phyloP scores from a whole-genome alignment of 2,888 invertebrate genomes.

The Trichacis sp. region DNA sequence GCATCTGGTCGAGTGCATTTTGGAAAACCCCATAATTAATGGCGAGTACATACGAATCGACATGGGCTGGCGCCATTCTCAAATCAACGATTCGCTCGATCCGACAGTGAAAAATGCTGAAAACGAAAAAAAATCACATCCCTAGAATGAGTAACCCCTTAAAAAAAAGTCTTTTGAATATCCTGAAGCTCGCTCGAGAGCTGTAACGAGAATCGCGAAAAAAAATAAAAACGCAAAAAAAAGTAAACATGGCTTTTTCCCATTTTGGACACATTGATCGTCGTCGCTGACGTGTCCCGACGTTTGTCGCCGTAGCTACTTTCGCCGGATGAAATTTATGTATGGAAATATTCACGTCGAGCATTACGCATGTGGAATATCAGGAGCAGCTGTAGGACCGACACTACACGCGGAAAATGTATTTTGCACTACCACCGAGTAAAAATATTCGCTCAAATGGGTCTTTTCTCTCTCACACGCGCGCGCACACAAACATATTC shows the following conservation, averaged over 20 bases:
- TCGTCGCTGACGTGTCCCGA: slow-evolving; percentile 40
- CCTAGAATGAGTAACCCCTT: too few species aligned
- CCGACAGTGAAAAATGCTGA: neutral
- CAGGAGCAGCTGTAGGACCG: slow-evolving; percentile 59
- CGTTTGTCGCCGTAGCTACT: slow-evolving; percentile 45
- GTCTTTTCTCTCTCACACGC: slow-evolving; percentile 44
- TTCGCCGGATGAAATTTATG: slow-evolving; percentile 59
- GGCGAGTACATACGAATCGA: slow-evolving; percentile 43
- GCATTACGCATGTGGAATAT: slow-evolving; percentile 64
- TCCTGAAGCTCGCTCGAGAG: neutral
- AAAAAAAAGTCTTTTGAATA: too few species aligned
- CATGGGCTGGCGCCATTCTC: slow-evolving; percentile 43
- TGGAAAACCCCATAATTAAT: slow-evolving; percentile 52
- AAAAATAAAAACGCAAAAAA: neutral
- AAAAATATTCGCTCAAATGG: slow-evolving; percentile 56
- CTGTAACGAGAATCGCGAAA: neutral
- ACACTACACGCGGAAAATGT: slow-evolving; percentile 58
- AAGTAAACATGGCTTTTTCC: neutral
- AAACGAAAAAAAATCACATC: too few species aligned
- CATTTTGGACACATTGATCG: slow-evolving; percentile 37
- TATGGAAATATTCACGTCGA: slow-evolving; percentile 61
- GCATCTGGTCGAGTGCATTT: slow-evolving; percentile 46
- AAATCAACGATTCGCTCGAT: slow-evolving; percentile 18
- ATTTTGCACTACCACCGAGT: slow-evolving; percentile 54
- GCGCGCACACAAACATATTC: slow-evolving; percentile 38